These are phyloP conservation scores for Labia minor DNA, from an alignment of 2,888 invertebrate genomes.

Conservation along the genomic window DNA sequence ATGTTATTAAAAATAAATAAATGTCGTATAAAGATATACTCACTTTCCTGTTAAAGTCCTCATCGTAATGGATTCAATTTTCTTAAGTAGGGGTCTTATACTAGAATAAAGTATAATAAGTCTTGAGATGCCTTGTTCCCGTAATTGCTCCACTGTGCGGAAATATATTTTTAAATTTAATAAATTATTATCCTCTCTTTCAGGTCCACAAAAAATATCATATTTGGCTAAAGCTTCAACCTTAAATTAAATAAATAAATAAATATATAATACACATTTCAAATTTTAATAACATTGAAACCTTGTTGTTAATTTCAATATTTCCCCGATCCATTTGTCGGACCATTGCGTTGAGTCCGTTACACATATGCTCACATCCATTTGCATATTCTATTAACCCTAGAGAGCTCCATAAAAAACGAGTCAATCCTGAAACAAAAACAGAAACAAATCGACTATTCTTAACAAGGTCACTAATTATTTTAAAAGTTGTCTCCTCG, in stretches of 20 bases:
- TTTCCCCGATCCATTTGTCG: slow-evolving; percentile 52
- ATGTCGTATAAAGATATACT: too few relatives aligned
- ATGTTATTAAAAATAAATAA: too few relatives aligned
- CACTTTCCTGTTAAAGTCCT: neutral
- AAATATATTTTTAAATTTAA: neutral
- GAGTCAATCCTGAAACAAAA: slow-evolving; percentile 44
- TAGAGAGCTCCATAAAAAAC: slow-evolving; percentile 78
- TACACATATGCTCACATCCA: slow-evolving; percentile 44
- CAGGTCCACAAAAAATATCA: neutral
- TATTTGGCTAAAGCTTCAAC: neutral
- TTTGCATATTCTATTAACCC: slow-evolving; percentile 63
- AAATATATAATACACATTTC: neutral
- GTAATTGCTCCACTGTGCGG: neutral
- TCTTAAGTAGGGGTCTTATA: neutral
- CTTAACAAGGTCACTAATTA: too few relatives aligned
- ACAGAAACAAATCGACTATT: too few relatives aligned
- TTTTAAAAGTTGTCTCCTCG: too few relatives aligned
- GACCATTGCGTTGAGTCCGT: slow-evolving; percentile 52
- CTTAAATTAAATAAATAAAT: neutral
- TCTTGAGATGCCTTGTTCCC: neutral
- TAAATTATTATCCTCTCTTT: neutral
- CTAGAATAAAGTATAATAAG: neutral
- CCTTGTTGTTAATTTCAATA: slow-evolving; percentile 29
- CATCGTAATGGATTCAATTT: neutral
- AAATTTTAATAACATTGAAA: neutral